Evolutionary conservation across 1,140 invertebrate species (phyloP).

Genomic region (Druon quercuslanigerum): DNA sequence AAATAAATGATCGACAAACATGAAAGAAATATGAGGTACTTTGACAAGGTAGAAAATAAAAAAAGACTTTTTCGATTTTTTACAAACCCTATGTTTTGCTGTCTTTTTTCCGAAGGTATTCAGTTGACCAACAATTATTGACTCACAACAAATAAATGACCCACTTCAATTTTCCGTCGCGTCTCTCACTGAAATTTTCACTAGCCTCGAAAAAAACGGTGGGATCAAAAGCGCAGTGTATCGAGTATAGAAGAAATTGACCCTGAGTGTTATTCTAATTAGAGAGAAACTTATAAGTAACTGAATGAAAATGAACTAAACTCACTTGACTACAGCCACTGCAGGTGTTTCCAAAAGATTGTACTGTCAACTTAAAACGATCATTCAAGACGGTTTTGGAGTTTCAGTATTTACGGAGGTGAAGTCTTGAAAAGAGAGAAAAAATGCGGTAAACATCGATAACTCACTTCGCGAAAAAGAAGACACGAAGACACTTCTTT

Average conservation of each 20-base stretch:
- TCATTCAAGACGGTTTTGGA: neutral
- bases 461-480: conserved; percentile 13
- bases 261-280: conserved; percentile 25
- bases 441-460: conserved; percentile 21
- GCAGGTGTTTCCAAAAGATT: neutral
- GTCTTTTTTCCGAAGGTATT: neutral
- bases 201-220: neutral
- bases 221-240: neutral
- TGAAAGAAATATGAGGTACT: no score
- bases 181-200: conserved; percentile 34
- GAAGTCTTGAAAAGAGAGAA: neutral
- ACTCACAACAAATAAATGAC: conserved; percentile 15
- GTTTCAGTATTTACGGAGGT: neutral
- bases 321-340: neutral
- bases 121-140: neutral
- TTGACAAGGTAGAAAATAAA: no score
- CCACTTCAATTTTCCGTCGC: conserved; percentile 31
- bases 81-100: no score
- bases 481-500: neutral
- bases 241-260: neutral
- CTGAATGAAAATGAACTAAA: no score
- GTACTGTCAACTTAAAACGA: neutral
- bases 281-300: conserved; percentile 20
- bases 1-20: no score
- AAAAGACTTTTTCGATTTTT: no score